Evolutionary conservation across 2,888 invertebrate species (phyloP).

Genomic region (Cacoxenus indagator): DNA sequence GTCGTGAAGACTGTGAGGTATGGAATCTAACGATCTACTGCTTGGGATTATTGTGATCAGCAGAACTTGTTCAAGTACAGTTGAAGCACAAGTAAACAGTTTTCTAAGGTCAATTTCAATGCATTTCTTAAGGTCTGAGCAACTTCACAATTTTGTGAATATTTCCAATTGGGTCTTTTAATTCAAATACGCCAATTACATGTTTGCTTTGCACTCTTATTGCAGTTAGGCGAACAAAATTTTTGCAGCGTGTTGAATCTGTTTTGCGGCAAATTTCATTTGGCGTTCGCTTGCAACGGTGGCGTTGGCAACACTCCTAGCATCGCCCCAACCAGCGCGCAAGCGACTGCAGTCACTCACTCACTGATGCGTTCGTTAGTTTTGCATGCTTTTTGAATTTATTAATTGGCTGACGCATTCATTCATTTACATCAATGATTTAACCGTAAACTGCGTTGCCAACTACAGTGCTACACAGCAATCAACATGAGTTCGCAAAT

Average conservation of each 20-base stretch:
- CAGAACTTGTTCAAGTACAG: too few relatives aligned
- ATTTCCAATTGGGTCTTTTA: background rate
- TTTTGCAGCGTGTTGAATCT: background rate
- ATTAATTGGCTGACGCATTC: slow-evolving; percentile 71
- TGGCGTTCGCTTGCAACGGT: slow-evolving; percentile 39
- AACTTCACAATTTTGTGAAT: background rate
- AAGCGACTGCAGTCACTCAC: background rate
- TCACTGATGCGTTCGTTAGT: slow-evolving; percentile 31
- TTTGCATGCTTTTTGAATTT: slow-evolving; percentile 69
- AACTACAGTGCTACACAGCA: slow-evolving; percentile 32
- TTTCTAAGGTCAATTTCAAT: too few relatives aligned
- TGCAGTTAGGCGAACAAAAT: background rate
- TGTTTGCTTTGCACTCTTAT: background rate
- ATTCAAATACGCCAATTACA: background rate
- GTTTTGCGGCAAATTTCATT: slow-evolving; percentile 49
- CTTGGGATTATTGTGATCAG: too few relatives aligned
- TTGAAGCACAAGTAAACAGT: too few relatives aligned
- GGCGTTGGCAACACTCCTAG: slow-evolving; percentile 14
- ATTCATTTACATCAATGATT: slow-evolving; percentile 70
- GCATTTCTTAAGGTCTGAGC: background rate
- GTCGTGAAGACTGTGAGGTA: too few relatives aligned
- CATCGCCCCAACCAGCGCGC: background rate
- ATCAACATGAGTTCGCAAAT: slow-evolving; percentile 62
- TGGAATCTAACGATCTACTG: too few relatives aligned
- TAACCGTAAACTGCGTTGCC: slow-evolving; percentile 35